Evolutionary conservation across 2,888 invertebrate genomes (phyloP).

Genomic region (Drosophila prostipennis): DNA sequence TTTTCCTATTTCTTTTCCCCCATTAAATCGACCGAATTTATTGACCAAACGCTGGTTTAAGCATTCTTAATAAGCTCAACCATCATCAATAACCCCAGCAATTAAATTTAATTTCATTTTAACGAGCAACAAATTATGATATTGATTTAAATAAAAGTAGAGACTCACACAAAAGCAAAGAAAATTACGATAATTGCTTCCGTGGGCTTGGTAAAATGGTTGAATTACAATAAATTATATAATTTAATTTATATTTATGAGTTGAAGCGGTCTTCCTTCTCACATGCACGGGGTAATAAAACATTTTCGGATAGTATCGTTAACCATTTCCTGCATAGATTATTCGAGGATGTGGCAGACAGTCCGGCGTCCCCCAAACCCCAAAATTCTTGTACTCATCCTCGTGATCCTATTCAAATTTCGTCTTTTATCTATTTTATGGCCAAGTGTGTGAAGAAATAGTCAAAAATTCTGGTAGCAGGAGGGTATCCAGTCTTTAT

Average conservation of each 20-base stretch:
- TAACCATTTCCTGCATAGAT: slow-evolving; percentile 65
- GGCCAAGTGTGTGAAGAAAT: slow-evolving; percentile 61
- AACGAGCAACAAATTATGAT: slow-evolving; percentile 27
- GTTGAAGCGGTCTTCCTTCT: slow-evolving; percentile 23
- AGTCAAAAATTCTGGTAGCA: slow-evolving; percentile 50
- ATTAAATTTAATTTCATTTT: slow-evolving; percentile 63
- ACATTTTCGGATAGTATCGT: slow-evolving; percentile 57
- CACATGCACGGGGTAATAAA: slow-evolving; percentile 56
- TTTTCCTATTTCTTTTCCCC: neutral
- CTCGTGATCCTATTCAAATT: slow-evolving; percentile 67
- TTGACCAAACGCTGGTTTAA: slow-evolving; percentile 9
- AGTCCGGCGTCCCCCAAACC: slow-evolving; percentile 53
- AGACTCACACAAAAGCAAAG: slow-evolving; percentile 21
- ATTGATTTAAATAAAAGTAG: slow-evolving; percentile 58
- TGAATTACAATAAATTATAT: slow-evolving; percentile 72
- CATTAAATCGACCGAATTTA: slow-evolving; percentile 16
- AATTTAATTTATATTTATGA: slow-evolving; percentile 78
- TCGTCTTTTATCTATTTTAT: slow-evolving; percentile 71
- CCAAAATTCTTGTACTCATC: neutral
- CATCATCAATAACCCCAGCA: slow-evolving; percentile 45
- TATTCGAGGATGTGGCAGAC: slow-evolving; percentile 54
- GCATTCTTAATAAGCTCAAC: slow-evolving; percentile 35
- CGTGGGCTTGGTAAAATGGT: slow-evolving; percentile 58
- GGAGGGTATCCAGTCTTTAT: slow-evolving; percentile 60
- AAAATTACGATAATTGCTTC: slow-evolving; percentile 75